Conservation (phyloP, 2,888 invertebrate genomes). For the Meiosimyza decipiens region DNA sequence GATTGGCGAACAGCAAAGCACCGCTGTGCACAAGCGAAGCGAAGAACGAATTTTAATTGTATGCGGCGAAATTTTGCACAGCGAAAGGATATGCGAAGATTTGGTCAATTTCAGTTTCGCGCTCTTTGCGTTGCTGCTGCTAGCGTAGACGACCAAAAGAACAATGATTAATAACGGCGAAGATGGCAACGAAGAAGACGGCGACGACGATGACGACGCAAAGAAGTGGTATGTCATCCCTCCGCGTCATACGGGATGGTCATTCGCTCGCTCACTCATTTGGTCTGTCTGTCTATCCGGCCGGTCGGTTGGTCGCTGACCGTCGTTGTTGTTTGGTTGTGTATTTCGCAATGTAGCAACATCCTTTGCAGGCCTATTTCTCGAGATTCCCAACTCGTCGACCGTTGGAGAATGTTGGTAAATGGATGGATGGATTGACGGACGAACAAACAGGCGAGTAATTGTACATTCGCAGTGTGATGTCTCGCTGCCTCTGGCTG, state of each 20-base stretch:
- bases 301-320: conserved; percentile 18
- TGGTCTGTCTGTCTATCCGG: background rate
- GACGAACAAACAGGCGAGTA: background rate
- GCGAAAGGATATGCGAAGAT: conserved; percentile 37
- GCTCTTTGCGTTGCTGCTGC: conserved; percentile 56
- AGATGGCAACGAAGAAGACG: conserved; percentile 56
- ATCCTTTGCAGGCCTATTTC: conserved; percentile 49
- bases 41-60: conserved; percentile 60
- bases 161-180: conserved; percentile 66
- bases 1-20: conserved; percentile 39
- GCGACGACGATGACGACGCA: conserved; percentile 41
- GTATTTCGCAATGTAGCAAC: conserved; percentile 39
- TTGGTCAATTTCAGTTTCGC: conserved; percentile 46
- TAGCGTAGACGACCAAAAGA: conserved; percentile 65
- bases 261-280: conserved; percentile 10
- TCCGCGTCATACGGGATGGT: conserved; percentile 27
- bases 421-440: conserved; percentile 28
- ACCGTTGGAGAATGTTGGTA: conserved; percentile 23
- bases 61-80: conserved; percentile 57
- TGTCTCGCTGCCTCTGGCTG: conserved; percentile 14
- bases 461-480: background rate
- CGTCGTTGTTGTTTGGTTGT: conserved; percentile 26
- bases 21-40: conserved; percentile 45
- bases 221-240: conserved; percentile 21
- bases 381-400: background rate